A percentile compares a stretch with the other conserved stretches of the same genome.
These are phyloP conservation scores for Machaerirhynchus nigripectus DNA, from an alignment of 2,113 vertebrate species.

Conservation along the genomic window DNA sequence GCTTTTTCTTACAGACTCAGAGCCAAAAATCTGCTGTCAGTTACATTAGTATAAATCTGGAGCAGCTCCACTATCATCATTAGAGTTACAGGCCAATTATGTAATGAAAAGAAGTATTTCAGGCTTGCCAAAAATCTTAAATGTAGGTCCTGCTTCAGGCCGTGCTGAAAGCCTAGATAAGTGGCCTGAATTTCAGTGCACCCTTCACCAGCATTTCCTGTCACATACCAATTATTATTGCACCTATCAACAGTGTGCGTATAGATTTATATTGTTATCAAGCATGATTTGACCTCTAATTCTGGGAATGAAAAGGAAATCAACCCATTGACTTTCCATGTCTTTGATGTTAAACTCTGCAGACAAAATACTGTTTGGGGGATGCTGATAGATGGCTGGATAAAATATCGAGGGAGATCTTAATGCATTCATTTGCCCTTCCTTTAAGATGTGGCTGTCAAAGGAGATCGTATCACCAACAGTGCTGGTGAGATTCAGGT, in stretches of 20 bases:
- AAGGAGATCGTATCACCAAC: not conserved
- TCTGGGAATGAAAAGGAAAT: not conserved
- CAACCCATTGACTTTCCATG: not conserved
- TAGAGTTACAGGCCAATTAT: constrained; percentile 64
- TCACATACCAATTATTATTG: not conserved
- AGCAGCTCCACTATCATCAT: constrained; percentile 63
- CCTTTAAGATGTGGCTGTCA: not conserved
- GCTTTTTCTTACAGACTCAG: constrained; percentile 29
- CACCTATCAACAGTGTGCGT: not conserved
- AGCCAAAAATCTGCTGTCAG: constrained; percentile 64
- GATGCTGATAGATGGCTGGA: constrained; percentile 2
- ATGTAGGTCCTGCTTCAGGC: constrained; percentile 35
- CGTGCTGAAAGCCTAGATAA: not conserved
- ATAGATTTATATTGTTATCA: not conserved
- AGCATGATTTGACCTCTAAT: constrained; percentile 17
- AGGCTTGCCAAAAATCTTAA: constrained; percentile 56
- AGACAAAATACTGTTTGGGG: not conserved
- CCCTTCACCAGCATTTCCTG: not conserved
- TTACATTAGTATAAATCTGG: constrained; percentile 60
- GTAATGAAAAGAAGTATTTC: constrained; percentile 57
- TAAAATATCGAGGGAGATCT: constrained; percentile 38
- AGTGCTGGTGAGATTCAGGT: not conserved
- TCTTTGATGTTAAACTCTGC: constrained; percentile 30
- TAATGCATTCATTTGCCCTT: constrained; percentile 22
- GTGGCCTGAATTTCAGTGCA: constrained; percentile 40